phyloP scores from a whole-genome alignment of 2,888 invertebrate genomes.

The Gymnosoma rotundatum region DNA sequence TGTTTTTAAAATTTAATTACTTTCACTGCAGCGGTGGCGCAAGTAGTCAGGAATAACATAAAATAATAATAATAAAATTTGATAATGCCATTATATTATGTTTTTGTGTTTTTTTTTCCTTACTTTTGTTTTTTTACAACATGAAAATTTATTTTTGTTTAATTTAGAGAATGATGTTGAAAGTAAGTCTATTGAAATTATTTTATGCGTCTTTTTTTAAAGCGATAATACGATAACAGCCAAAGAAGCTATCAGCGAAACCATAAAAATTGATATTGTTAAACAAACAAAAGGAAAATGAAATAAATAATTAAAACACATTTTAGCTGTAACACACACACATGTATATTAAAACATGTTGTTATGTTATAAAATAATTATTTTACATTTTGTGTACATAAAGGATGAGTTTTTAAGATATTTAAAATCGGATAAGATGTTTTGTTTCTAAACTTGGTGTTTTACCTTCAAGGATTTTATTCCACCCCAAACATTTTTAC shows the following conservation, averaged over 20 bases:
- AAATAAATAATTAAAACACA: neutral
- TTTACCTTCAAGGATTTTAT: neutral
- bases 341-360: too few relatives aligned
- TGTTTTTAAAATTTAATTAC: constrained; percentile 46
- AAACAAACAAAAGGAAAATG: neutral
- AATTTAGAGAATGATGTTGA: neutral
- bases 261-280: constrained; percentile 1
- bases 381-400: neutral
- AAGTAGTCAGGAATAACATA: constrained; percentile 37
- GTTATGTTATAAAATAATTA: neutral
- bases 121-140: neutral
- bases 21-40: constrained; percentile 32
- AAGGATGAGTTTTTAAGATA: neutral
- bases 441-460: neutral
- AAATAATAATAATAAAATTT: constrained; percentile 11
- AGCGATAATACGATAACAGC: neutral
- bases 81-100: neutral
- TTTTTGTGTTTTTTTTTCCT: neutral
- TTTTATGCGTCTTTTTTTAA: neutral
- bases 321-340: neutral
- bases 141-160: neutral
- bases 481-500: too few relatives aligned
- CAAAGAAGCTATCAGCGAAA: constrained; percentile 11
- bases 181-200: neutral
- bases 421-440: neutral